A percentile compares a stretch with the other conserved stretches of the same genome.
Evolutionary conservation across 2,888 invertebrate genomes (phyloP).

Genomic region (Hirtodrosophila histrioides): DNA sequence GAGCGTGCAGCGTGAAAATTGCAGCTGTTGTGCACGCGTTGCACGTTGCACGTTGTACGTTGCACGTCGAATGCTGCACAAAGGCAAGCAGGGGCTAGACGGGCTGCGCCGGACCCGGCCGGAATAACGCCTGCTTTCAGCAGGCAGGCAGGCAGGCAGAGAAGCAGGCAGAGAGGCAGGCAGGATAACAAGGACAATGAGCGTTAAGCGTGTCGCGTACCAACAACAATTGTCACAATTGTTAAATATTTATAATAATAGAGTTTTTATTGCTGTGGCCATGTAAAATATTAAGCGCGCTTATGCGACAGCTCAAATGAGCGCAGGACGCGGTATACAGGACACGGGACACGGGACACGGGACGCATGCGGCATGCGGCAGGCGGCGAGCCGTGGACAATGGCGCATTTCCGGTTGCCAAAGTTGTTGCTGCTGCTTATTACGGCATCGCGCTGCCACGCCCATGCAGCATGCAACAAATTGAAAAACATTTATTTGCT

Average conservation of each 20-base stretch:
- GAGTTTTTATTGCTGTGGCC: slow-evolving; percentile 69
- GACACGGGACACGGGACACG: not conserved
- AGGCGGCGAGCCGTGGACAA: slow-evolving; percentile 55
- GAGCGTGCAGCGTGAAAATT: slow-evolving; percentile 74
- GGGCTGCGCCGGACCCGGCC: not conserved
- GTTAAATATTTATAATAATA: slow-evolving; percentile 79
- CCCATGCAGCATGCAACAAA: slow-evolving; percentile 37
- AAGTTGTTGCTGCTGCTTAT: slow-evolving; percentile 31
- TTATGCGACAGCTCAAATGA: slow-evolving; percentile 53
- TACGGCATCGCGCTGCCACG: slow-evolving; percentile 36
- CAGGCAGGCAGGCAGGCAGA: too few species aligned
- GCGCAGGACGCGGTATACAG: not conserved
- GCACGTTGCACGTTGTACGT: slow-evolving; percentile 14
- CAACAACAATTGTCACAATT: slow-evolving; percentile 78
- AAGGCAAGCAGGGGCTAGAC: slow-evolving; percentile 1
- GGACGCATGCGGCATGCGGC: slow-evolving; percentile 18
- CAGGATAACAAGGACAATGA: slow-evolving; percentile 59
- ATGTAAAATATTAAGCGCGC: slow-evolving; percentile 73
- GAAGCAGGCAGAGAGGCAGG: slow-evolving; percentile 15
- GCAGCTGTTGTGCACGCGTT: slow-evolving; percentile 64
- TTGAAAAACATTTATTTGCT: slow-evolving; percentile 74
- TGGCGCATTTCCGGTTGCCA: slow-evolving; percentile 56
- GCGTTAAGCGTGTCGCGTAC: slow-evolving; percentile 64
- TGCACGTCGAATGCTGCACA: slow-evolving; percentile 10
- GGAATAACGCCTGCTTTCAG: slow-evolving; percentile 29